Evolutionary conservation across 2,888 invertebrate species (phyloP), one percentile per base, ranked within the genome.

Genomic region (Lithosia quadra): DNA sequence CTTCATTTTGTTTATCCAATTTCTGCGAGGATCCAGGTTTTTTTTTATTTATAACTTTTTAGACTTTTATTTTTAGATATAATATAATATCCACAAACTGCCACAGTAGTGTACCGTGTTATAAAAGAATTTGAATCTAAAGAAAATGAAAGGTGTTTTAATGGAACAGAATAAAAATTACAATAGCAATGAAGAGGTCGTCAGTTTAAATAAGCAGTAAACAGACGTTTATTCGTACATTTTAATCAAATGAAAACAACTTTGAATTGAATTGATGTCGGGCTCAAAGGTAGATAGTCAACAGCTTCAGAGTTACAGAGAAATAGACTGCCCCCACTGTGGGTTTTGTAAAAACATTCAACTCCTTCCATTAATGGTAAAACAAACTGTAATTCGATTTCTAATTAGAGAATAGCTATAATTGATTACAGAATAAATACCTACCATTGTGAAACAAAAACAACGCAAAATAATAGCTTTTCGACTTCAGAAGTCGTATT

Each of bases 201-300:
- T 63, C 28, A 74, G 61, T 69, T 71, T 49, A 69, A 69, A 76
- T 68, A 72, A 70, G 68, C 65, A 71, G 60, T 63, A 69, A 69
- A 74, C 69, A 67, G 66, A 66, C 65, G 68, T 76, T 69, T 70
- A 74, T 76, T 75, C 68, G 71, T 75, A 67, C 69, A 80, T 77
- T 73, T 74, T 74, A 80, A 80, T 78, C 64, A 72, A 78, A 80
- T 71, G 71, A 80, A 73, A 78, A 78, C 80, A 75, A 72, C 63
- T 61, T 68, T 36, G 33, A 71, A 69, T 71, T 69, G 60, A 67
- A 67, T 70, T 74, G 65, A 33, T 61, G 67, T 63, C 61, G 43
- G 59, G 68, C 33, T 63, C 58, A 65, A 69, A 74, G 70, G 61
- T 53, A 62, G 56, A 61, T 61, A 64, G 60, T 58, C 72, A 63